Conservation (phyloP, 2,888 invertebrate species). For the Liodrosophila aerea region DNA sequence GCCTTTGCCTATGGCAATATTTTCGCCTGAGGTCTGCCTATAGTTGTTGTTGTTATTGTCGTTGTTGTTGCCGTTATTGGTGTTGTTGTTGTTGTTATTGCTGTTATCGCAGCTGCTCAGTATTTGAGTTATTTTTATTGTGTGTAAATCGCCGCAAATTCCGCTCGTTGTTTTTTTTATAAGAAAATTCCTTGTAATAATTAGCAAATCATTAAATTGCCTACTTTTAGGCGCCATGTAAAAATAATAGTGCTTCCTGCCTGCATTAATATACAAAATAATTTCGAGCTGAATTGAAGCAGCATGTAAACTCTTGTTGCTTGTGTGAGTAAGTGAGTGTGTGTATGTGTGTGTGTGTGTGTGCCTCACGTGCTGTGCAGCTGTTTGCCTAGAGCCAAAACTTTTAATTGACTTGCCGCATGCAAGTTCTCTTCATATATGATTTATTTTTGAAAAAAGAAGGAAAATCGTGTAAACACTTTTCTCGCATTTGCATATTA, state of each 20-base stretch:
- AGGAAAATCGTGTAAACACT: too few relatives aligned
- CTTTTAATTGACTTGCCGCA: conserved; percentile 18
- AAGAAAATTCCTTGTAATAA: too few relatives aligned
- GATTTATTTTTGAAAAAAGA: neutral
- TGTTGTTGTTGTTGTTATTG: too few relatives aligned
- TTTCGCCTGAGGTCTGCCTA: too few relatives aligned
- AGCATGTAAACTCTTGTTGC: neutral
- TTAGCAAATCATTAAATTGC: conserved; percentile 8
- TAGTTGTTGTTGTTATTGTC: too few relatives aligned
- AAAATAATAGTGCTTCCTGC: conserved; percentile 14
- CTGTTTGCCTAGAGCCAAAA: conserved; percentile 24
- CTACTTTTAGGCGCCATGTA: conserved; percentile 31
- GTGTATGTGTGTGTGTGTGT: conserved; percentile 7
- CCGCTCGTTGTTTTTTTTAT: neutral
- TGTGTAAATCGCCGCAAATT: too few relatives aligned
- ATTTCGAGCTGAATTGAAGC: conserved; percentile 1
- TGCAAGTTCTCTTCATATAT: neutral
- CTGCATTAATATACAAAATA: neutral
- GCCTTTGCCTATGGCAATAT: too few relatives aligned
- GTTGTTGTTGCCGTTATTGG: too few relatives aligned
- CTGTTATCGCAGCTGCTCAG: too few relatives aligned
- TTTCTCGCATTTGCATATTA: conserved; percentile 13
- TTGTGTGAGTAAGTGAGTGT: neutral
- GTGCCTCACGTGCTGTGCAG: conserved; percentile 34
- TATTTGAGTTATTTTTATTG: too few relatives aligned